Evolutionary conservation across 2,888 invertebrate species (phyloP), one percentile per base, ranked within the genome.

Genomic region (Polyploca ridens): DNA sequence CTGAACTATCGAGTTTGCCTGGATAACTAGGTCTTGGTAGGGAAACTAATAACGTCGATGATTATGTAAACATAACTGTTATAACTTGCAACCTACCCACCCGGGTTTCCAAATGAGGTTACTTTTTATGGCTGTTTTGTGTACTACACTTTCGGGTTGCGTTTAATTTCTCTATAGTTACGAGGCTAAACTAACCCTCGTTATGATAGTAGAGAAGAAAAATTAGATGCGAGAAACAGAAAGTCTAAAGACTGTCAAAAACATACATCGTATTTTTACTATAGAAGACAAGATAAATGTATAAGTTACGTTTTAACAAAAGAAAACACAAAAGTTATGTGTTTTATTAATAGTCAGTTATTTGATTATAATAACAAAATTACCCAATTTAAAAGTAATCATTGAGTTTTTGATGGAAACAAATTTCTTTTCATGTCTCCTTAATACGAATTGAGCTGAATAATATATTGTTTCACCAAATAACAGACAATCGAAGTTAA

Each of bases 31-130:
- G 16, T 16, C 13, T 19, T 54, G 49, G 19, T 8, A 54, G 16
- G 49, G 16, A n/a, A 54, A 54, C 49, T 54, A 54, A 54, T 16
- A 54, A 54, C 14, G n/a, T 49, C 6, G 10, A 54, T 54, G 19
- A 54, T 54, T 10, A 19, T 54, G 54, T 54, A 54, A 54, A 54
- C 54, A 54, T 19, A 49, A 54, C 54, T 54, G 54, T 54, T 16
- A 16, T 16, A 49, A 49, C 49, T 16, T 49, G 3, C 14, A n/a
- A 5, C 35, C 35, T 35, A 3, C 2, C 35, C 35, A 38, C 35
- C 35, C 2, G 27, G 27, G 35, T 54, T 54, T 19, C 54, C 4
- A 19, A 54, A 54, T 54, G 10, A 54, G 54, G 19, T 54, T n/a
- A 19, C 16, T 10, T 54, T 54, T 54, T 19, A 54, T 54, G 54